Conservation (phyloP, 2,888 invertebrate species). For the Aphodius sticticus region DNA sequence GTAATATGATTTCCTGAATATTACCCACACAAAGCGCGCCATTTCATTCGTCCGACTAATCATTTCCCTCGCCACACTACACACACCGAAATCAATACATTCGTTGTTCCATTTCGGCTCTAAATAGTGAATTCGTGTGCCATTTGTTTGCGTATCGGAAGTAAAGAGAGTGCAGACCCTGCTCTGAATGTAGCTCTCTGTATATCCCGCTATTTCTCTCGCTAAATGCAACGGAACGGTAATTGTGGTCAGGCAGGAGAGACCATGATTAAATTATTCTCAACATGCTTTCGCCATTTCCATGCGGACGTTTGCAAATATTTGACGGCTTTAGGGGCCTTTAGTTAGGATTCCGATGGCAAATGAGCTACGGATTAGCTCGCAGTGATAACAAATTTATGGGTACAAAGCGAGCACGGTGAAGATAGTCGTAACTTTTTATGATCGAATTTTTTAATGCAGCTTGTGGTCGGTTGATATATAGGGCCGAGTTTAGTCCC, state of each 20-base stretch:
- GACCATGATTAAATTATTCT: not conserved
- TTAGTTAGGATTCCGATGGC: not conserved
- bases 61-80: not conserved
- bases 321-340: not conserved
- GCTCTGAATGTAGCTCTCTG: not conserved
- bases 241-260: constrained; percentile 4
- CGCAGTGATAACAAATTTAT: not conserved
- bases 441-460: too few species aligned
- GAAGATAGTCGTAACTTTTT: not conserved
- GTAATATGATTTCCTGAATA: not conserved
- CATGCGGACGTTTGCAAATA: not conserved
- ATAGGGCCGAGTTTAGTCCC: too few species aligned
- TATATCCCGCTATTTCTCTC: not conserved
- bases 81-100: not conserved
- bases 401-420: not conserved
- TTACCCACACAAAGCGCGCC: not conserved
- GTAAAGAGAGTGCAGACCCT: not conserved
- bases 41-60: not conserved
- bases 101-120: not conserved
- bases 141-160: not conserved
- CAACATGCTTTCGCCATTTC: not conserved
- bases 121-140: not conserved
- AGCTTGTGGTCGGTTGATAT: too few species aligned
- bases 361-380: not conserved
- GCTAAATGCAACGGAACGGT: not conserved